These are phyloP conservation scores for Drosophila monieri DNA, from an alignment of 2,888 invertebrate species.

Conservation along the genomic window DNA sequence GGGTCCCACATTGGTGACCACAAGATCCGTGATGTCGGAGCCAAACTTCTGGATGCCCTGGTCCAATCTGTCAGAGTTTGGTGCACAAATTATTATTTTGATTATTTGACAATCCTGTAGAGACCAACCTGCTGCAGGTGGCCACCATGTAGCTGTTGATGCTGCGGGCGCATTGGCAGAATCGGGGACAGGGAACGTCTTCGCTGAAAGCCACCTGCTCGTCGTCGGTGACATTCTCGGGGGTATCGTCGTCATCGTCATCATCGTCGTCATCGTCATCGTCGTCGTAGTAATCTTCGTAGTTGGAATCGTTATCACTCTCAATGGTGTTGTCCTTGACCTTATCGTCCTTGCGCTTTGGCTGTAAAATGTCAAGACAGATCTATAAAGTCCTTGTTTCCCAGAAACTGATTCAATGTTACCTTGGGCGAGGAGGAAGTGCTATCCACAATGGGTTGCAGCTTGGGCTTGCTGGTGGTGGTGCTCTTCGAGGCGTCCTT, in stretches of 20 bases:
- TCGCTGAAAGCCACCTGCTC: slow-evolving; percentile 82
- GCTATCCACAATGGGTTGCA: slow-evolving; percentile 56
- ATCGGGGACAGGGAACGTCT: slow-evolving; percentile 86
- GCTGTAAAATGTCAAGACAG: slow-evolving; percentile 33
- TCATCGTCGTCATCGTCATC: slow-evolving; percentile 65
- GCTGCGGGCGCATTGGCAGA: slow-evolving; percentile 87
- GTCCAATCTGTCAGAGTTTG: slow-evolving; percentile 84
- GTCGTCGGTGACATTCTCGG: slow-evolving; percentile 76
- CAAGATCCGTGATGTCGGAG: slow-evolving; percentile 87
- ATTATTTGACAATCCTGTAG: rapidly evolving
- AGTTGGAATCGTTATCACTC: slow-evolving; percentile 65
- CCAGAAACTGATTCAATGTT: background rate
- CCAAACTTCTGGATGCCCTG: slow-evolving; percentile 88
- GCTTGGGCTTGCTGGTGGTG: slow-evolving; percentile 45
- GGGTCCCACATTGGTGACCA: slow-evolving; percentile 87
- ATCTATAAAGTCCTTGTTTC: background rate
- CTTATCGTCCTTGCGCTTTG: slow-evolving; percentile 46
- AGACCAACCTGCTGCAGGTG: slow-evolving; percentile 86
- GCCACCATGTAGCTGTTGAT: slow-evolving; percentile 86
- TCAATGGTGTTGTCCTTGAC: slow-evolving; percentile 68
- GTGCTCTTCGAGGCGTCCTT: slow-evolving; percentile 51
- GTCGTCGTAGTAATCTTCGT: slow-evolving; percentile 70
- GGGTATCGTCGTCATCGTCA: slow-evolving; percentile 76
- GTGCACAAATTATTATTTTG: background rate
- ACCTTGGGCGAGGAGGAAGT: slow-evolving; percentile 54